Conservation (phyloP, 2,888 invertebrate genomes). For the Brachyptera putata region DNA sequence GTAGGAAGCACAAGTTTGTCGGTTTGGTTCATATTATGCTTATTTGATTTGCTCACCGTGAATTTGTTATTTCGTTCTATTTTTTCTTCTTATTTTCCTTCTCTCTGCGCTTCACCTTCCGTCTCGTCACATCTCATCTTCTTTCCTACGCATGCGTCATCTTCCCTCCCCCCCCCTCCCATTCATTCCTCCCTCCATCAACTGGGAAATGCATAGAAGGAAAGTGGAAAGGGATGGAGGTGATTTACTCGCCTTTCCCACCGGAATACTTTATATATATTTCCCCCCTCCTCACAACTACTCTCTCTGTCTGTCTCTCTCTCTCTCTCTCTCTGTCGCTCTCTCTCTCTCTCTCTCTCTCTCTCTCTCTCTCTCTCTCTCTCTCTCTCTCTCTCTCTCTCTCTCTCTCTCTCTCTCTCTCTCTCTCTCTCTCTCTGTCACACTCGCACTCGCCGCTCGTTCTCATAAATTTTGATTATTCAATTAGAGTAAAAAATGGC, state of each 20-base stretch:
- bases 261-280: constrained; percentile 31
- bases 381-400: constrained; percentile 31
- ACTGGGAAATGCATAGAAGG: constrained; percentile 22
- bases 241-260: constrained; percentile 29
- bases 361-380: constrained; percentile 26
- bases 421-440: constrained; percentile 31
- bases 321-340: constrained; percentile 32
- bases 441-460: constrained; percentile 23
- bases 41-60: too few relatives aligned
- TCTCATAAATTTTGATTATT: constrained; percentile 33
- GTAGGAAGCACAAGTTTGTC: too few relatives aligned
- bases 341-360: constrained; percentile 31
- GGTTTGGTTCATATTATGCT: too few relatives aligned
- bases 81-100: neutral
- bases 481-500: constrained; percentile 31
- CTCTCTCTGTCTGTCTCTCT: constrained; percentile 24
- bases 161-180: neutral
- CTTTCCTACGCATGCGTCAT: neutral
- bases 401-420: constrained; percentile 25
- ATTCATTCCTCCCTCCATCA: neutral
- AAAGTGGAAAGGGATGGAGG: constrained; percentile 14
- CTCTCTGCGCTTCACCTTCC: neutral
- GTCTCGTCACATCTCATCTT: neutral
- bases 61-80: too few relatives aligned
- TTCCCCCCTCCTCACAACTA: constrained; percentile 30